Conservation (phyloP, 2,888 invertebrate species). For the Zhuqinia jingwanae region DNA sequence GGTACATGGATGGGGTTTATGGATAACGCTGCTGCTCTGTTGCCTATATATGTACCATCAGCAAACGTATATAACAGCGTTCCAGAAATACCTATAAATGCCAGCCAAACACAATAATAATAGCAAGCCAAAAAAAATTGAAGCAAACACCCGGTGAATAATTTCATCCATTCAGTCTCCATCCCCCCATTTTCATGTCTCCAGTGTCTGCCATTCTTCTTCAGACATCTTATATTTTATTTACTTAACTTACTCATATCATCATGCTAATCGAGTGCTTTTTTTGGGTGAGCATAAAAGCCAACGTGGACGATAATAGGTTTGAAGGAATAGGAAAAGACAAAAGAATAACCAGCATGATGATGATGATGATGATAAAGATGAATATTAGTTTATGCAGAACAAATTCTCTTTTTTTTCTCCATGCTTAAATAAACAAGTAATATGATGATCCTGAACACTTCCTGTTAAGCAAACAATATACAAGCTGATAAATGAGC, state of each 20-base stretch:
- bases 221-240: constrained; percentile 60
- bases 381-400: no score
- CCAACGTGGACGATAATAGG: constrained; percentile 38
- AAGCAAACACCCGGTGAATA: constrained; percentile 69
- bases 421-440: neutral
- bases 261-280: constrained; percentile 53
- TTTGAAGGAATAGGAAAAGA: constrained; percentile 20
- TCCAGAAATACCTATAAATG: constrained; percentile 60
- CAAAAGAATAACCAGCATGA: neutral
- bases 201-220: constrained; percentile 54
- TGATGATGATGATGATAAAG: constrained; percentile 34
- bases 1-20: constrained; percentile 29
- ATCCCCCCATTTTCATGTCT: constrained; percentile 58
- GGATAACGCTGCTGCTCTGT: constrained; percentile 52
- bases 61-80: constrained; percentile 30
- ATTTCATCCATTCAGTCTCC: constrained; percentile 53
- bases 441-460: neutral
- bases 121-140: constrained; percentile 51
- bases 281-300: constrained; percentile 34
- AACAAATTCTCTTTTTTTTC: neutral
- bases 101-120: constrained; percentile 64
- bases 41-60: constrained; percentile 5
- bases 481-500: constrained; percentile 36
- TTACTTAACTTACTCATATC: constrained; percentile 46
- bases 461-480: constrained; percentile 31